These are phyloP conservation scores for Drosophila percnosoma DNA, from an alignment of 2,888 invertebrate species.

Conservation along the genomic window DNA sequence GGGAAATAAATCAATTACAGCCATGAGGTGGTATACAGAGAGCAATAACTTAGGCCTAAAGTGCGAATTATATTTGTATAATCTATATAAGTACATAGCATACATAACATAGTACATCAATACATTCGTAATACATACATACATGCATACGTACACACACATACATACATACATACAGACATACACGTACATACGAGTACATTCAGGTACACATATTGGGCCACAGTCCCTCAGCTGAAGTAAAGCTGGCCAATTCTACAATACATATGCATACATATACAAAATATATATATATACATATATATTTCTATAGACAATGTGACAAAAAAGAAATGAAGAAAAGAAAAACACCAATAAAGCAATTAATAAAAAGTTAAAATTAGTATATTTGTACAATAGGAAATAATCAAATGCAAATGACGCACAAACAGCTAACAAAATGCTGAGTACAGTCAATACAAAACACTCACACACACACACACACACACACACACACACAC, in stretches of 20 bases:
- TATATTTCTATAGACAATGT: conserved; percentile 54
- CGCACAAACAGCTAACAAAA: conserved; percentile 19
- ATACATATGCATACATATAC: conserved; percentile 50
- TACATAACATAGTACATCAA: conserved; percentile 5
- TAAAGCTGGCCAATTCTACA: conserved; percentile 40
- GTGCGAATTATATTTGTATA: conserved; percentile 64
- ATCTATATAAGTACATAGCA: conserved; percentile 37
- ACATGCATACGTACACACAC: background rate
- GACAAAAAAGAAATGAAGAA: conserved; percentile 7
- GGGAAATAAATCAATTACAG: conserved; percentile 66
- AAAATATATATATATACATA: conserved; percentile 32
- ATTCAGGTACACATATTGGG: conserved; percentile 34
- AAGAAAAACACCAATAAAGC: conserved; percentile 15
- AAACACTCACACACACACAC: conserved; percentile 22
- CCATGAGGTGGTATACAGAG: conserved; percentile 43
- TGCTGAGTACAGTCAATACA: conserved; percentile 34
- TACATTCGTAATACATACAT: conserved; percentile 11
- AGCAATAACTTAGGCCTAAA: conserved; percentile 50
- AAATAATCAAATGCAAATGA: conserved; percentile 33
- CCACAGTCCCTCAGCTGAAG: conserved; percentile 14
- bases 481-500: conserved; percentile 22
- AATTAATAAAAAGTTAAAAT: conserved; percentile 10
- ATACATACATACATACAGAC: background rate
- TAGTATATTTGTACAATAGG: conserved; percentile 55
- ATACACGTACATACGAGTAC: conserved; percentile 23